A percentile compares a stretch with the other conserved stretches of the same genome.
These are phyloP conservation scores for Leptinotarsa haldemani DNA, from an alignment of 2,888 invertebrate genomes.

Conservation along the genomic window DNA sequence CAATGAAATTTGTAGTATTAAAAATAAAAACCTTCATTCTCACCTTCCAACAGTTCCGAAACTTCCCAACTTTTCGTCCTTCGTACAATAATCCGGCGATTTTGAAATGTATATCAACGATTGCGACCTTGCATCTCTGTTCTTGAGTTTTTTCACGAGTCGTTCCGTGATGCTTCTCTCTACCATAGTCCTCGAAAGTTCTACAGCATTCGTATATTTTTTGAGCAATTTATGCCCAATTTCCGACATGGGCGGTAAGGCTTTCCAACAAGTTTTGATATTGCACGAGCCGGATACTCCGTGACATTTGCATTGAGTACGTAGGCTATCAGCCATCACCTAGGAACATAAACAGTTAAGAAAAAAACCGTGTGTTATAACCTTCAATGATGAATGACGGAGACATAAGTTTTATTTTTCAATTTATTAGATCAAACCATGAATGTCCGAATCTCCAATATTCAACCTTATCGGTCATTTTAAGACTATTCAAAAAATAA, in stretches of 20 bases:
- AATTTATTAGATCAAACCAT: no score
- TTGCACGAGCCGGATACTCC: constrained; percentile 87
- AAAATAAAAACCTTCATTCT: constrained; percentile 29
- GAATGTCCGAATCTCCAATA: no score
- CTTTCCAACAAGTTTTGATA: constrained; percentile 84
- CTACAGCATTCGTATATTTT: constrained; percentile 71
- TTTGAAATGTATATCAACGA: constrained; percentile 81
- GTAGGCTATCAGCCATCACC: constrained; percentile 74
- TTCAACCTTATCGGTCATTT: no score
- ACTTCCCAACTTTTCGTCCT: constrained; percentile 79
- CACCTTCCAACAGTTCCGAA: constrained; percentile 83
- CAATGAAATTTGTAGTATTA: no score
- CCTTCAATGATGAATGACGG: no score
- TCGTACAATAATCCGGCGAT: constrained; percentile 86
- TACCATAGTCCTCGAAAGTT: constrained; percentile 58
- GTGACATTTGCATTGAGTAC: constrained; percentile 83
- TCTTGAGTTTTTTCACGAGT: constrained; percentile 38
- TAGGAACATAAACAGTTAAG: constrained; percentile 56
- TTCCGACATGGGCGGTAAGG: constrained; percentile 72
- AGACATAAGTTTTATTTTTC: no score
- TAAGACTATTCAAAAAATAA: no score
- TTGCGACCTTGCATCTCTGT: constrained; percentile 63
- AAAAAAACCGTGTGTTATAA: constrained; percentile 2
- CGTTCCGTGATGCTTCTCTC: constrained; percentile 34
- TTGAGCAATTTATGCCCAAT: constrained; percentile 71